These are phyloP conservation scores for Cataglyphis livida DNA, from an alignment of 2,888 invertebrate species.

Conservation along the genomic window DNA sequence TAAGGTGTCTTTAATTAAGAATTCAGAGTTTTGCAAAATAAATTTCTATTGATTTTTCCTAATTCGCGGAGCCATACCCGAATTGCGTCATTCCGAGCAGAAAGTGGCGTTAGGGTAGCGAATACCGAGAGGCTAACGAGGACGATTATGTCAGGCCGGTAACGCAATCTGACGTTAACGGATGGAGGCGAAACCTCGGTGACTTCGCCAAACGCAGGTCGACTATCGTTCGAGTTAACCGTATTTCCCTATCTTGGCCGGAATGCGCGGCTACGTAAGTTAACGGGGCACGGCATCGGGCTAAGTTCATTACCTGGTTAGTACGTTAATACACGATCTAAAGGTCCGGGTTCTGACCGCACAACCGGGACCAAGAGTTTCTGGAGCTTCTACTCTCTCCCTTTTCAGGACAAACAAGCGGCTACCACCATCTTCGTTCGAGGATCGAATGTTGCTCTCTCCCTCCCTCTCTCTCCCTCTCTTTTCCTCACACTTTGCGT, in stretches of 20 bases:
- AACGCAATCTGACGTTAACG: constrained; percentile 46
- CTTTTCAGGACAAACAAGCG: constrained; percentile 58
- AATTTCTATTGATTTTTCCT: not conserved
- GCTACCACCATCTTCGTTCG: constrained; percentile 11
- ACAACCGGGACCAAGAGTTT: constrained; percentile 61
- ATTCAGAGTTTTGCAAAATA: not conserved
- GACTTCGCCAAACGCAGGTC: constrained; percentile 16
- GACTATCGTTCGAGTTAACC: constrained; percentile 30
- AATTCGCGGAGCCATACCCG: not conserved
- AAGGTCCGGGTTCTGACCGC: constrained; percentile 42
- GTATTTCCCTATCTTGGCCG: constrained; percentile 18
- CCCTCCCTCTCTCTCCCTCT: too few relatives aligned
- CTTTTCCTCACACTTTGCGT: constrained; percentile 29
- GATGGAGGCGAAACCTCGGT: constrained; percentile 23
- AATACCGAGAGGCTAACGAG: constrained; percentile 7
- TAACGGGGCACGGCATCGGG: constrained; percentile 56
- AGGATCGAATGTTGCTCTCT: constrained; percentile 60
- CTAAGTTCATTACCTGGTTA: constrained; percentile 66
- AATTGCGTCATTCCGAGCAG: not conserved
- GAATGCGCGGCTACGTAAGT: constrained; percentile 29
- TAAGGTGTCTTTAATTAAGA: not conserved
- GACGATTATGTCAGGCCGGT: constrained; percentile 37
- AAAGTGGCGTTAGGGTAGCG: not conserved
- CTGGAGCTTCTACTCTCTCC: constrained; percentile 51
- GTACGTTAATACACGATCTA: constrained; percentile 57